Percentiles rank a stretch among this genome's conserved stretches.
Conservation (phyloP, 2,888 invertebrate species). For the Caenorhabditis sinica region DNA sequence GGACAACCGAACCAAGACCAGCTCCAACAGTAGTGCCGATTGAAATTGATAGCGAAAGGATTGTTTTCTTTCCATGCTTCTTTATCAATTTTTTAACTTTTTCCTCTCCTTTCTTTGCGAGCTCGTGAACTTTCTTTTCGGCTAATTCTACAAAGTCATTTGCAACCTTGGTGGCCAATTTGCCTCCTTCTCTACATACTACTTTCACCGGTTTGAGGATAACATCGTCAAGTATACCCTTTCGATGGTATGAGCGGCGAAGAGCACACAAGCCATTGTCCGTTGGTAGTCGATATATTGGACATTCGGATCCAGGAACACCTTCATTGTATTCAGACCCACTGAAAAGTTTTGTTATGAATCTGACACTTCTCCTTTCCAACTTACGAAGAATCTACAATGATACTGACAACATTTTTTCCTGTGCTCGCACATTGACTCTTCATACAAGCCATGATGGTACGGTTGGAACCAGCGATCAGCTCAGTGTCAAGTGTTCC, state of each 20-base stretch:
- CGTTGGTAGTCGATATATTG: neutral
- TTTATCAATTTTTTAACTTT: too few species aligned
- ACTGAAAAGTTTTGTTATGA: too few species aligned
- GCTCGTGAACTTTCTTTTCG: too few species aligned
- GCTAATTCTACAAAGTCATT: neutral
- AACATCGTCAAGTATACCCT: neutral
- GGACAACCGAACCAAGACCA: too few species aligned
- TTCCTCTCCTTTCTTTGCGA: too few species aligned
- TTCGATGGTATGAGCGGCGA: neutral
- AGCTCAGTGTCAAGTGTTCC: neutral
- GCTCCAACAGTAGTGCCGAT: too few species aligned
- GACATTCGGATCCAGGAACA: neutral
- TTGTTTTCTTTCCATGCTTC: too few species aligned
- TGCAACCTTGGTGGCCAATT: neutral
- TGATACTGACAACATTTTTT: neutral
- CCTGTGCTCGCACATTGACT: neutral
- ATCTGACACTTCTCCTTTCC: neutral
- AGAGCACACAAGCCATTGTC: neutral
- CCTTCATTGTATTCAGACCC: neutral
- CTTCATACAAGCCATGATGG: neutral
- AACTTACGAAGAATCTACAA: neutral
- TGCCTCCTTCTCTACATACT: neutral
- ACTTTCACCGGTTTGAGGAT: neutral
- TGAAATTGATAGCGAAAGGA: too few species aligned
- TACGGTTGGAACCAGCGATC: neutral